phyloP scores from a whole-genome alignment of 37 sponge, comb jelly and placozoan species.

The Agelas oroides region DNA sequence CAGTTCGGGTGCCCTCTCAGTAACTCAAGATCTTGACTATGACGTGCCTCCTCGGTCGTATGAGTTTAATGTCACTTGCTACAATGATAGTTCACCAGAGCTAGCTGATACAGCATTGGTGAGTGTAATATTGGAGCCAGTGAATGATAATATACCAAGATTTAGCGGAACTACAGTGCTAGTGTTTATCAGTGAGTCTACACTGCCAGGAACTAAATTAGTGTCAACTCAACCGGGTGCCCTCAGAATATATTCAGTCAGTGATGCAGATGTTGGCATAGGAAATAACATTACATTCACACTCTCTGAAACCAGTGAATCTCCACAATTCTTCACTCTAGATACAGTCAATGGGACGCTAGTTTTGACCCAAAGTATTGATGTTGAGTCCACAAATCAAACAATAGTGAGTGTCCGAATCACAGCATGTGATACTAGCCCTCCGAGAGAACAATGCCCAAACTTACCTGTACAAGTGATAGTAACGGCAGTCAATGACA shows the following conservation, averaged over 20 bases:
- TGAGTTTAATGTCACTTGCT: background rate
- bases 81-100: background rate
- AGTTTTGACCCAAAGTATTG: background rate
- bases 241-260: background rate
- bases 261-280: constrained; percentile 23
- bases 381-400: background rate
- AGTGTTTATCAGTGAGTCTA: background rate
- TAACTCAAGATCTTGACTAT: background rate
- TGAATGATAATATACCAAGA: constrained; percentile 49
- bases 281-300: constrained; percentile 7
- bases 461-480: background rate
- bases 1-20: constrained; percentile 23
- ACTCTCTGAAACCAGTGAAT: background rate
- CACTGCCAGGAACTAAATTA: background rate
- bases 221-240: background rate
- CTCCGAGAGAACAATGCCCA: background rate
- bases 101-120: constrained; percentile 21
- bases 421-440: constrained; percentile 23
- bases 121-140: constrained; percentile 35
- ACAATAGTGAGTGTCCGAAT: background rate
- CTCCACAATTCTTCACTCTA: background rate
- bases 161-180: background rate
- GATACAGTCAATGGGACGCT: background rate
- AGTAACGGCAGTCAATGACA: constrained; percentile 32
- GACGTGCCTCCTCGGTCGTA: constrained; percentile 1